phyloP scores from a whole-genome alignment of 2,888 invertebrate species.

The Abscondita cerata region DNA sequence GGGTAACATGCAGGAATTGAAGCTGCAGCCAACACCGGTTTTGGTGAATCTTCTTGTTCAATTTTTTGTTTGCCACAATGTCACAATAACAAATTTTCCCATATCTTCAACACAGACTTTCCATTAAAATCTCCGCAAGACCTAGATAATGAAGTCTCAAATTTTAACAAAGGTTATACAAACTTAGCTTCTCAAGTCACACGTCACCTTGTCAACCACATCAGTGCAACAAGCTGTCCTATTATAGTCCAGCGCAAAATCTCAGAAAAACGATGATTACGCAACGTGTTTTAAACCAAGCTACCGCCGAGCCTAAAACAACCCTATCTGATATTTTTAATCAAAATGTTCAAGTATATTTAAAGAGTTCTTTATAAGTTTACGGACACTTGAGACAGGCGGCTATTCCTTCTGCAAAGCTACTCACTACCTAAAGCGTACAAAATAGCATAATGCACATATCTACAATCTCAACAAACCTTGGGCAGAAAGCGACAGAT shows the following conservation, averaged over 20 bases:
- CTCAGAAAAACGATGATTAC: constrained; percentile 7
- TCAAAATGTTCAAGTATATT: neutral
- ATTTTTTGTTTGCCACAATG: too few species aligned
- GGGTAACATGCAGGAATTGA: too few species aligned
- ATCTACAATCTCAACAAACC: constrained; percentile 17
- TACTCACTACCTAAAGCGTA: constrained; percentile 10
- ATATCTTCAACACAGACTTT: too few species aligned
- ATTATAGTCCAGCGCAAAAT: constrained; percentile 4
- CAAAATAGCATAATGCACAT: constrained; percentile 13
- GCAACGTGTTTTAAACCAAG: neutral
- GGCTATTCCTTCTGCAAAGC: constrained; percentile 26
- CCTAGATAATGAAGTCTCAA: too few species aligned
- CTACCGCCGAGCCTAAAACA: neutral
- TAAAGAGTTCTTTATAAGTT: constrained; percentile 3
- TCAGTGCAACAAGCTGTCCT: neutral
- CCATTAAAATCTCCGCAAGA: too few species aligned
- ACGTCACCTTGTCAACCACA: neutral
- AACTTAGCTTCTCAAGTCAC: neutral
- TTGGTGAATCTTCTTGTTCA: too few species aligned
- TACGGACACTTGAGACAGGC: too few species aligned
- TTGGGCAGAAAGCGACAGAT: constrained; percentile 33
- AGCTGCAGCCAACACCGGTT: too few species aligned
- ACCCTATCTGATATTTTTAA: neutral
- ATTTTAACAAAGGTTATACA: too few species aligned
- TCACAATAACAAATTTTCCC: too few species aligned